phyloP scores from a whole-genome alignment of 2,888 invertebrate genomes.

The Apotomis capreana region DNA sequence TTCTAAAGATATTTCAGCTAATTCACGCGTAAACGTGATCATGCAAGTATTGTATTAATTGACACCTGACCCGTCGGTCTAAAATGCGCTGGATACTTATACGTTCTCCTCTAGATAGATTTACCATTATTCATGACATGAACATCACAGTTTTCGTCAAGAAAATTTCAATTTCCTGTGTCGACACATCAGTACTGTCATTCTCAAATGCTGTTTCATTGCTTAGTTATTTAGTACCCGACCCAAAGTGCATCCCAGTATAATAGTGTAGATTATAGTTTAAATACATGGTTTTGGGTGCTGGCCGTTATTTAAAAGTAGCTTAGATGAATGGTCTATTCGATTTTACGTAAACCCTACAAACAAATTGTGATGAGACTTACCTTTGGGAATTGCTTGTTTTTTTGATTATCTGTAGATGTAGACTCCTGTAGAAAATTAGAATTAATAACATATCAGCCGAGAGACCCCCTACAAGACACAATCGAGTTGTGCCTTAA shows the following conservation, averaged over 20 bases:
- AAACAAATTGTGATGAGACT: constrained; percentile 56
- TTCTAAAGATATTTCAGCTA: background rate
- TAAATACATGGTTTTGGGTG: constrained; percentile 64
- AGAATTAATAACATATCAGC: constrained; percentile 70
- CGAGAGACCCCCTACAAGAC: constrained; percentile 64
- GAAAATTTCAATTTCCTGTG: constrained; percentile 3
- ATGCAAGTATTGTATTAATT: background rate
- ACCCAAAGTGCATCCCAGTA: constrained; percentile 81
- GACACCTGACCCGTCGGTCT: background rate
- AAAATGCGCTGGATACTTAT: too few species aligned
- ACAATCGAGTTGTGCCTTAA: constrained; percentile 79
- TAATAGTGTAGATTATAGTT: constrained; percentile 68
- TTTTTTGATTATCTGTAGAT: constrained; percentile 62
- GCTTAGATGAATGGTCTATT: constrained; percentile 64
- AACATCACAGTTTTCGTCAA: constrained; percentile 28
- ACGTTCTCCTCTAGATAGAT: too few species aligned
- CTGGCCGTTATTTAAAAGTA: constrained; percentile 63
- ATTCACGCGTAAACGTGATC: background rate
- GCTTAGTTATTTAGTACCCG: constrained; percentile 66
- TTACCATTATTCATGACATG: background rate
- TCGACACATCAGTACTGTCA: constrained; percentile 64
- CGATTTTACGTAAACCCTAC: constrained; percentile 44
- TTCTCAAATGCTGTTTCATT: constrained; percentile 49
- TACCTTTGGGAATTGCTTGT: constrained; percentile 56
- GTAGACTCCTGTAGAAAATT: constrained; percentile 63